Evolutionary conservation across 2,797 vertebrate genomes (phyloP).

Genomic region (Acipenser ruthenus): DNA sequence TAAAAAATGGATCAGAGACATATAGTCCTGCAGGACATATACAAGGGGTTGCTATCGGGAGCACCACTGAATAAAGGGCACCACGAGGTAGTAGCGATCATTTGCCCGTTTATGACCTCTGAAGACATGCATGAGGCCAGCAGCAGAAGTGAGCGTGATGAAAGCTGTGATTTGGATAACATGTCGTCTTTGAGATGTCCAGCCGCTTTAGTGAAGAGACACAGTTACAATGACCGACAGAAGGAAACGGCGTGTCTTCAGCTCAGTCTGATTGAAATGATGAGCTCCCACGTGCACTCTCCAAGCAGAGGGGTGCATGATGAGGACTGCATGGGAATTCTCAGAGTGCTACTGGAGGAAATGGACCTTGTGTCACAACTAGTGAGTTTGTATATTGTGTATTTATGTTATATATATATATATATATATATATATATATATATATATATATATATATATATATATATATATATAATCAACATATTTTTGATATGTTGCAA

Average conservation of each 20-base stretch:
- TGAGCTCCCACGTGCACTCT: constrained; percentile 39
- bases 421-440: too few species aligned
- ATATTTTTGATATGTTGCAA: constrained; percentile 17
- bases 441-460: too few species aligned
- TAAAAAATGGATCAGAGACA: constrained; percentile 9
- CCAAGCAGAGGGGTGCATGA: constrained; percentile 20
- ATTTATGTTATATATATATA: too few species aligned
- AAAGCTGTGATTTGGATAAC: constrained; percentile 10
- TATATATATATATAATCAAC: too few species aligned
- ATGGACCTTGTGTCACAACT: constrained; percentile 41
- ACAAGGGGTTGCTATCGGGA: constrained; percentile 48
- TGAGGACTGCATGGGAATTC: constrained; percentile 17
- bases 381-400: constrained; percentile 36
- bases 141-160: not conserved
- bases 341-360: constrained; percentile 30
- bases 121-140: not conserved
- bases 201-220: not conserved
- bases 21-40: constrained; percentile 42
- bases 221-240: not conserved
- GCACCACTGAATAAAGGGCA: constrained; percentile 34
- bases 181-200: not conserved
- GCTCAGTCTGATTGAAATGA: constrained; percentile 59
- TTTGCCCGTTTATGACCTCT: constrained; percentile 25
- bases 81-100: constrained; percentile 33
- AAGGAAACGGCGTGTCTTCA: constrained; percentile 47